phyloP scores from a whole-genome alignment of 2,113 vertebrate genomes.

The Oncorhynchus tshawytscha region DNA sequence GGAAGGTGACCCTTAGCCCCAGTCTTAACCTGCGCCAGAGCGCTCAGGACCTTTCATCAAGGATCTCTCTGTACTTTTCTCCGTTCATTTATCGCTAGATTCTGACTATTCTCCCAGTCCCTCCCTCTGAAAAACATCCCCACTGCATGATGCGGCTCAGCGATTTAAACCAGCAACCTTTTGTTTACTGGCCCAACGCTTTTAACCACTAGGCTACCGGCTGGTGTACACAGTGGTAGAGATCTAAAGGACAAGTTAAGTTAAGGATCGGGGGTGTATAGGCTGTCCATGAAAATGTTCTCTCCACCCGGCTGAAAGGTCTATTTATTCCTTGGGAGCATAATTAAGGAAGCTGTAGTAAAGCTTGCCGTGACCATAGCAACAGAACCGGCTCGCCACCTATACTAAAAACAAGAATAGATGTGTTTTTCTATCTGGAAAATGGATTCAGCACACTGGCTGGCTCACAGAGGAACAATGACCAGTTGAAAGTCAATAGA shows the following conservation, averaged over 20 bases:
- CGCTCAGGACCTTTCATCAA: too few relatives aligned
- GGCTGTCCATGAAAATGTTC: constrained; percentile 18
- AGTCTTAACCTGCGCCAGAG: too few relatives aligned
- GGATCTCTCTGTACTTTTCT: too few relatives aligned
- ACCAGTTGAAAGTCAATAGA: background rate
- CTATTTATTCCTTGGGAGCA: constrained; percentile 10
- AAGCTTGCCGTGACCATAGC: constrained; percentile 38
- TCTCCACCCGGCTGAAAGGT: constrained; percentile 14
- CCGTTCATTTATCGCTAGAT: too few relatives aligned
- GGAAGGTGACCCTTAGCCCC: too few relatives aligned
- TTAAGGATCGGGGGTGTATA: constrained; percentile 3
- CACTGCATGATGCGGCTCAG: too few relatives aligned
- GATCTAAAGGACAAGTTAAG: background rate
- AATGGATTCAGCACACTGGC: background rate
- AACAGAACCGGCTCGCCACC: constrained; percentile 18
- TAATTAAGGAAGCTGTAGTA: background rate
- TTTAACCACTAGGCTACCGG: background rate
- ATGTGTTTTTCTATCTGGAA: constrained; percentile 4
- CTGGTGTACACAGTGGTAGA: background rate
- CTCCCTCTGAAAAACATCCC: too few relatives aligned
- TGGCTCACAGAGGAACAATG: background rate
- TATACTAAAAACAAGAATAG: background rate
- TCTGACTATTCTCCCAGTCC: too few relatives aligned
- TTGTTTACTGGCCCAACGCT: too few relatives aligned
- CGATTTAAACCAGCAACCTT: too few relatives aligned